Conservation (phyloP, 2,797 vertebrate species). For the Botia kubotai region DNA sequence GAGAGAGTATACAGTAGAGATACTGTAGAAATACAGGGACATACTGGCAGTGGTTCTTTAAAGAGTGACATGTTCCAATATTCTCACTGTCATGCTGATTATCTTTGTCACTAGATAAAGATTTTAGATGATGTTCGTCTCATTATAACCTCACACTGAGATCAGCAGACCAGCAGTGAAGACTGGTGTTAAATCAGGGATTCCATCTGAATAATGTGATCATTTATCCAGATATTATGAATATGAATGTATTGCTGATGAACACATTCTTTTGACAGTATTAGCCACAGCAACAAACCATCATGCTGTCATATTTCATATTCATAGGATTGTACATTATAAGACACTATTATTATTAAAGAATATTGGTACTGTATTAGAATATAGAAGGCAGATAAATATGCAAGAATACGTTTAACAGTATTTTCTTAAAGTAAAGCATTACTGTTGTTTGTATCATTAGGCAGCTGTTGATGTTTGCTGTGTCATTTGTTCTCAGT, state of each 20-base stretch:
- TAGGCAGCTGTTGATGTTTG: too few species aligned
- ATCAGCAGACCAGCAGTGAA: constrained; percentile 4
- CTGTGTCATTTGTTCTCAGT: too few species aligned
- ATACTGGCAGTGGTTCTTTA: not conserved
- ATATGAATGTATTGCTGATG: not conserved
- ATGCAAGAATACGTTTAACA: too few species aligned
- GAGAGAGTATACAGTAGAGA: not conserved
- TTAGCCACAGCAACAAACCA: constrained; percentile 4
- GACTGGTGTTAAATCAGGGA: constrained; percentile 5
- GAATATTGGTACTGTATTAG: too few species aligned
- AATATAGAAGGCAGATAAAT: too few species aligned
- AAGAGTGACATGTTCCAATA: constrained; percentile 12
- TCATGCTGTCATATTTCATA: not conserved
- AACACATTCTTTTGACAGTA: constrained; percentile 15
- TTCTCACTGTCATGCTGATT: constrained; percentile 27
- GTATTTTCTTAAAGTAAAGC: too few species aligned
- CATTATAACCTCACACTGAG: constrained; percentile 19
- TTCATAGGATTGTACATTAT: too few species aligned
- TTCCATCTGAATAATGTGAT: constrained; percentile 24
- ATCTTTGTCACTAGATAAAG: not conserved
- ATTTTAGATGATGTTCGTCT: constrained; percentile 30
- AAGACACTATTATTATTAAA: too few species aligned
- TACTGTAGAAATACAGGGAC: not conserved
- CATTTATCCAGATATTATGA: not conserved
- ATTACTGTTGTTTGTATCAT: too few species aligned